These are phyloP conservation scores for Plebejus melissa DNA, from an alignment of 2,888 invertebrate genomes.

Conservation along the genomic window DNA sequence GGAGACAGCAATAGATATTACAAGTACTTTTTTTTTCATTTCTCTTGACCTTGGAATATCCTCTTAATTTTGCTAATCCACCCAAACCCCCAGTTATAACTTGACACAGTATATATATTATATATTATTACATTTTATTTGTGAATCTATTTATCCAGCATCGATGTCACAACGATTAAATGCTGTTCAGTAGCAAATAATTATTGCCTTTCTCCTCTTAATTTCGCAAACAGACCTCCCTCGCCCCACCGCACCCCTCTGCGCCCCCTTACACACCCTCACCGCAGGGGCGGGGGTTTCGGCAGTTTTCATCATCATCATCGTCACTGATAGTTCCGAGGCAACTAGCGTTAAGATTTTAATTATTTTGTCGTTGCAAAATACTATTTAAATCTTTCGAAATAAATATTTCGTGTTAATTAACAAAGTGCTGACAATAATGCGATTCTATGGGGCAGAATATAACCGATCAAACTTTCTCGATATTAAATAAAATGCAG, in stretches of 20 bases:
- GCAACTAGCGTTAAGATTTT: no score
- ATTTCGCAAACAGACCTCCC: constrained; percentile 4
- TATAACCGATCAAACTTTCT: not conserved
- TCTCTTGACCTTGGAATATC: no score
- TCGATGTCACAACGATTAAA: constrained; percentile 36
- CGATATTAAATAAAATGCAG: not conserved
- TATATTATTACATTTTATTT: not conserved
- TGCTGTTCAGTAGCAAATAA: constrained; percentile 39
- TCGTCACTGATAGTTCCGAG: not conserved
- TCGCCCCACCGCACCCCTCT: not conserved
- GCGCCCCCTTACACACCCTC: not conserved
- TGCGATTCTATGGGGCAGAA: not conserved
- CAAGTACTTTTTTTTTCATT: no score
- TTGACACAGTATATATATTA: no score
- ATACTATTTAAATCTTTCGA: no score
- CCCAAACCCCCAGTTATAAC: no score
- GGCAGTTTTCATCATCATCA: not conserved
- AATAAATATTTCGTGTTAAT: no score
- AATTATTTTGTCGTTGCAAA: no score
- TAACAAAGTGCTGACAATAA: not conserved
- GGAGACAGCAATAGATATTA: no score
- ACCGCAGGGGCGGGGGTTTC: not conserved
- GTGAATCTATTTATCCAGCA: not conserved
- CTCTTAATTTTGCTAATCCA: no score
- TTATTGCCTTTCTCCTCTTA: constrained; percentile 34